Evolutionary conservation across 2,888 invertebrate genomes (phyloP), one percentile per base, ranked within the genome.

Genomic region (Zelleria hepariella): DNA sequence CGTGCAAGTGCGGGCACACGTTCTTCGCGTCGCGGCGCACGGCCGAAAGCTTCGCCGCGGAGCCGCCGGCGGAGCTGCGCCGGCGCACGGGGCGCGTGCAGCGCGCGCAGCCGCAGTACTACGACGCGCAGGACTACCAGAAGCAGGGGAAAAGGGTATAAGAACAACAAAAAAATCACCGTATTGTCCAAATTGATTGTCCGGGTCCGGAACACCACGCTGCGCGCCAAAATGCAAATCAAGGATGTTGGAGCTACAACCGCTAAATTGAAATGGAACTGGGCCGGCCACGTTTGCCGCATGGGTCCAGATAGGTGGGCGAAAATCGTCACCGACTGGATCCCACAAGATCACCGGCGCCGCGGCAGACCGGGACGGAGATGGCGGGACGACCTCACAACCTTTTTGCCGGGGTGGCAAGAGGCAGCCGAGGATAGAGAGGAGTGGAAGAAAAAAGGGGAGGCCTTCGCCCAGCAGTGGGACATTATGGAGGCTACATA

Each of bases 1-100:
- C 94, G 0, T 96, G 96, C 75, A 94, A 93, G 53, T 96, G 95
- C 73, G 95, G 95, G 0, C 94, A 95, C 79, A 92, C 93, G 4
- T 95, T 95, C 82, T 94, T 94, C 70, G 91, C 93, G 66, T 90
- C 94, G 0, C 89, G 94, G 2, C 88, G 93, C 57, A 80, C 83
- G 62, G 76, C 92, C 48, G 81, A 92, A 81, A 65, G 87, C 68
- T 66, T 89, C 55, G 32, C 32, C 32, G 32, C 32, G 10, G 32
- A 42, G 32, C 90, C 90, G 0, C 87, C 80, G 0, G 79, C 73
- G 0, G 86, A 86, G 48, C 86, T 86, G 18, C 90, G 88, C 61
- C 76, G 93, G 4, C 78, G 95, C 57, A 95, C 95, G 0, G 93
- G 94, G 65, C 80, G 95, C 59, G 93, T 95, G 5, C 91, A 94